A percentile compares a stretch with the other conserved stretches of the same genome.
Evolutionary conservation across 2,888 invertebrate genomes (phyloP).

Genomic region (Caradrina clavipalpis): DNA sequence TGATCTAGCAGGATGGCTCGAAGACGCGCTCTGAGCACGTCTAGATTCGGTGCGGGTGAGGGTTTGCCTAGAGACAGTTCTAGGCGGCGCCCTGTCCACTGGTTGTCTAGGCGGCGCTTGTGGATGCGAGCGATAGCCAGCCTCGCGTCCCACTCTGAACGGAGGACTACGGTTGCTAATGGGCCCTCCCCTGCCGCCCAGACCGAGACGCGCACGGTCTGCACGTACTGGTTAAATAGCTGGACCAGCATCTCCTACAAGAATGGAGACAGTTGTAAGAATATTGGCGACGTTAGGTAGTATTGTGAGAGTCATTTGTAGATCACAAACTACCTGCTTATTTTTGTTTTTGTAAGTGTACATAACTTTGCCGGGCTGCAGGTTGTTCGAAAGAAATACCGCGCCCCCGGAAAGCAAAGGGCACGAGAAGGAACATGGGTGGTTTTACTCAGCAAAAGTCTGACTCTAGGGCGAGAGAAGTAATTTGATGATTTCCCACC

Average conservation of each 20-base stretch:
- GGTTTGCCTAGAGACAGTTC: constrained; percentile 93
- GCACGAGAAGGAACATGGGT: no score
- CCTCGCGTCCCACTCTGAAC: constrained; percentile 93
- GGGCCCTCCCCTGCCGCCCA: constrained; percentile 88
- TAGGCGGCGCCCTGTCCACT: constrained; percentile 93
- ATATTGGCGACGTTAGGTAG: neutral
- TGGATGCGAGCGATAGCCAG: constrained; percentile 96
- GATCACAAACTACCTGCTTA: no score
- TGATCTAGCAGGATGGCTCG: constrained; percentile 94
- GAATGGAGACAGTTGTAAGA: constrained; percentile 9
- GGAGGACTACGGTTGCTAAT: constrained; percentile 93
- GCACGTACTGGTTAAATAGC: constrained; percentile 83
- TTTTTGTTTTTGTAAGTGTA: no score
- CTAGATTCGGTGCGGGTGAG: constrained; percentile 92
- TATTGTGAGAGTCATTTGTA: no score
- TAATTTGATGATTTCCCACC: no score
- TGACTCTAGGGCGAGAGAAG: no score
- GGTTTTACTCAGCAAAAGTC: no score
- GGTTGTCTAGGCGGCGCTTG: constrained; percentile 93
- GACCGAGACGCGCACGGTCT: constrained; percentile 80
- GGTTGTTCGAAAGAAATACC: no score
- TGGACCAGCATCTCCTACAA: constrained; percentile 83
- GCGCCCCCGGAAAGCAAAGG: no score
- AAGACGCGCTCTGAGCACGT: constrained; percentile 93
- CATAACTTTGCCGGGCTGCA: no score